These are phyloP conservation scores for Calliopum simillimum DNA, from an alignment of 2,888 invertebrate genomes.

Conservation along the genomic window DNA sequence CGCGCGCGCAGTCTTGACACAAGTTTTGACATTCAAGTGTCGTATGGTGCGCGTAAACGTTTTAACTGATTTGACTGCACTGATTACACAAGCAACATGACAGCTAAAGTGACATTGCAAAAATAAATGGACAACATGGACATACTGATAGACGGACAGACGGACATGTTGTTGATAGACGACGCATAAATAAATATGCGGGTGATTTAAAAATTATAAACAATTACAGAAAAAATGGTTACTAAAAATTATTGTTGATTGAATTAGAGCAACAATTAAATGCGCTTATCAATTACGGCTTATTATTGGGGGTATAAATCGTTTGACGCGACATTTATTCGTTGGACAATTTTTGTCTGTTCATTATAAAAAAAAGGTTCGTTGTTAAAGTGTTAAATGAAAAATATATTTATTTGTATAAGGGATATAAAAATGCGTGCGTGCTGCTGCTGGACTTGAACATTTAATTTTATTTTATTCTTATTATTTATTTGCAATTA, in stretches of 20 bases:
- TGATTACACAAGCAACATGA: not conserved
- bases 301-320: too few species aligned
- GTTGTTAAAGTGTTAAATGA: too few species aligned
- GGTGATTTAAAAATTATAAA: not conserved
- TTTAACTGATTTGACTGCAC: slow-evolving; percentile 1
- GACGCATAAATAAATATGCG: not conserved
- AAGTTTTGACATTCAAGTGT: slow-evolving; percentile 10
- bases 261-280: not conserved
- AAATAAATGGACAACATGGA: not conserved
- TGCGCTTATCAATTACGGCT: not conserved
- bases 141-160: too few species aligned
- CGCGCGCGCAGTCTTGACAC: not conserved
- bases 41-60: not conserved
- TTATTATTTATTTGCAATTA: not conserved
- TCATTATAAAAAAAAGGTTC: too few species aligned
- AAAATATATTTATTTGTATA: too few species aligned
- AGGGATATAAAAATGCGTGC: not conserved
- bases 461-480: too few species aligned
- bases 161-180: too few species aligned
- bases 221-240: not conserved
- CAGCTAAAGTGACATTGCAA: slow-evolving; percentile 2
- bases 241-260: not conserved
- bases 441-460: not conserved
- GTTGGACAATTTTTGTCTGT: too few species aligned
- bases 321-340: too few species aligned